phyloP scores from a whole-genome alignment of 1,140 invertebrate genomes.

The Asobara japonica region DNA sequence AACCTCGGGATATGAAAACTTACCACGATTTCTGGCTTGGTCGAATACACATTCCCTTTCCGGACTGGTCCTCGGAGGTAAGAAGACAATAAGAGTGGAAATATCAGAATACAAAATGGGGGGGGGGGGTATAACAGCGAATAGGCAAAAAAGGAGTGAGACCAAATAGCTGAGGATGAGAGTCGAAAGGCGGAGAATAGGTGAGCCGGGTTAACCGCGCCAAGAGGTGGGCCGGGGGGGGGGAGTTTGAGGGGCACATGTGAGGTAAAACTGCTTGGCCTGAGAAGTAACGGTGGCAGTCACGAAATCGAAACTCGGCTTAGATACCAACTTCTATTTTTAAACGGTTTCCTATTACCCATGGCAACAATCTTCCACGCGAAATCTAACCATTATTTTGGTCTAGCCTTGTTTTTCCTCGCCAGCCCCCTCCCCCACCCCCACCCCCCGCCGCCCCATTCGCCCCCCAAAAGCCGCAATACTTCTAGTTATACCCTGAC shows the following conservation, averaged over 20 bases:
- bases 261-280: conserved; percentile 14
- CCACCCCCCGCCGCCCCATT: background rate
- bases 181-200: conserved; percentile 27
- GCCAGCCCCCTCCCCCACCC: conserved; percentile 33
- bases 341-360: conserved; percentile 64
- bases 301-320: conserved; percentile 55
- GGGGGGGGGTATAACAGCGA: background rate
- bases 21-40: no score
- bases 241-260: background rate
- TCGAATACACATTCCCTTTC: no score
- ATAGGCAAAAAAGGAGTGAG: background rate
- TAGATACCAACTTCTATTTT: conserved; percentile 57
- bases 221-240: no score
- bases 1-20: background rate
- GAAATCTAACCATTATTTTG: conserved; percentile 64
- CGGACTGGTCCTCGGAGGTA: no score
- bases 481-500: background rate
- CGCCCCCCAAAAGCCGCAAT: background rate
- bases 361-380: conserved; percentile 60
- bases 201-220: no score
- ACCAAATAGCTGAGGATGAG: background rate
- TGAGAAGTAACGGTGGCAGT: conserved; percentile 57
- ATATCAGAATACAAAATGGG: conserved; percentile 24
- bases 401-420: conserved; percentile 62
- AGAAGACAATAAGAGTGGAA: conserved; percentile 34